Conservation (phyloP, 2,113 vertebrate genomes). For the Ardeotis arabs region DNA sequence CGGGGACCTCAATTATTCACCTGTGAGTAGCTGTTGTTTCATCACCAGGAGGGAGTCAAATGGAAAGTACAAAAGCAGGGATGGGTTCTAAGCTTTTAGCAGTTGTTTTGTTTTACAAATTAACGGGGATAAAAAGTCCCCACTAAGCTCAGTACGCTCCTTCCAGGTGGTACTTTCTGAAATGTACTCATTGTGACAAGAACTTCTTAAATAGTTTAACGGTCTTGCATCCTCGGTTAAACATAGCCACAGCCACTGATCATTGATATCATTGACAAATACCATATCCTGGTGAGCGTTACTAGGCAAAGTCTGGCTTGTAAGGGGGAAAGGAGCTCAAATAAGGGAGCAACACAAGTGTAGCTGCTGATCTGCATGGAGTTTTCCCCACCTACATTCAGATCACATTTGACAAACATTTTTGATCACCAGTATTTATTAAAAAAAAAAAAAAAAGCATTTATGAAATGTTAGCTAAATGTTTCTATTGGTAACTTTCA, state of each 20-base stretch:
- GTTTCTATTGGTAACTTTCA: not conserved
- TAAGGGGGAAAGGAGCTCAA: not conserved
- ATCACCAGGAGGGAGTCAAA: constrained; percentile 50
- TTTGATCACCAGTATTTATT: not conserved
- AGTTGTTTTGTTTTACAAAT: constrained; percentile 44
- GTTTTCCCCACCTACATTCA: not conserved
- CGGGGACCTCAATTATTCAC: constrained; percentile 25
- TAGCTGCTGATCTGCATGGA: not conserved
- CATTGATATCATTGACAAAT: not conserved
- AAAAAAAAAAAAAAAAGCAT: not conserved
- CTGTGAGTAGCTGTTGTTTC: constrained; percentile 55
- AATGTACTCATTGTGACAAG: constrained; percentile 3
- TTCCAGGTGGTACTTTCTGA: constrained; percentile 70
- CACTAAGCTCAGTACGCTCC: not conserved
- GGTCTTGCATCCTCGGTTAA: not conserved
- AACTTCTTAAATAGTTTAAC: constrained; percentile 39
- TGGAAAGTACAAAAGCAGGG: constrained; percentile 26
- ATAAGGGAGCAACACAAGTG: not conserved
- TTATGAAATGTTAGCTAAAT: not conserved
- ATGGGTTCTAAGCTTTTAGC: constrained; percentile 4
- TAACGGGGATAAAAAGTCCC: constrained; percentile 14
- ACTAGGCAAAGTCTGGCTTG: not conserved
- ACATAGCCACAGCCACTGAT: not conserved
- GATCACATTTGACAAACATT: not conserved
- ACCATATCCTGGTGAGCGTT: not conserved